Evolutionary conservation across 53 echinoderm and acorn worm species (phyloP), one percentile per base, ranked within the genome.

Genomic region (Paracentrotus lividus): DNA sequence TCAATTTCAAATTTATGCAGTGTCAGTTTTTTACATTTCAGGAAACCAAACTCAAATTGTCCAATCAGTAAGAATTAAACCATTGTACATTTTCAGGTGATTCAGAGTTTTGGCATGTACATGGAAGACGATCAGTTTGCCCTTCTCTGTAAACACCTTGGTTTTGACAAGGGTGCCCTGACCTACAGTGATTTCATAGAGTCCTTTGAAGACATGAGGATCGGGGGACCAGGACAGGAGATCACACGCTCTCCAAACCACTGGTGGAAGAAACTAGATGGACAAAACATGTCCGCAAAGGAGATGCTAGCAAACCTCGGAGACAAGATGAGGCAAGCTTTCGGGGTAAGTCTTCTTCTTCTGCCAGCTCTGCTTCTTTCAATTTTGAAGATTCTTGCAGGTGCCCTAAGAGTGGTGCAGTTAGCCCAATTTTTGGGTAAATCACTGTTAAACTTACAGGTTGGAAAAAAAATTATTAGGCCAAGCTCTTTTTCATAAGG

Each of bases 71-170:
- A 64, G 5, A 64, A 26, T 29, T 16, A 4, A 58, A 20, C 20
- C 58, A 24, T 57, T 57, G 21, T 10, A 27, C 29, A 27, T 78
- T 53, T 49, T 15, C 90, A 99, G 97, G 99, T 99, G 10, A 69
- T 99, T n/a, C 88, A 95, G 33, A 96, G 96, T 87, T 99, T 99
- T 94, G 99, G 99, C 12, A 99, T 99, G 99, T 99, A 96, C 96
- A 99, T 99, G 99, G 68, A 77, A 15, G 95, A 99, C 49, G 97
- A 97, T 8, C 99, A 99, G 88, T 99, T 99, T 72, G 84, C 54
- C 27, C 52, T 93, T n/a, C 96, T 99, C 7, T 95, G 95, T 67
- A 78, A 94, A 36, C 90, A 88, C 24, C 90, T 99, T 2, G 99
- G 97, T 20, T 96, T 99, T 84, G 93, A 77, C 55, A 66, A 86